Evolutionary conservation across 2,888 invertebrate genomes (phyloP).

Genomic region (Melanchra persicariae): DNA sequence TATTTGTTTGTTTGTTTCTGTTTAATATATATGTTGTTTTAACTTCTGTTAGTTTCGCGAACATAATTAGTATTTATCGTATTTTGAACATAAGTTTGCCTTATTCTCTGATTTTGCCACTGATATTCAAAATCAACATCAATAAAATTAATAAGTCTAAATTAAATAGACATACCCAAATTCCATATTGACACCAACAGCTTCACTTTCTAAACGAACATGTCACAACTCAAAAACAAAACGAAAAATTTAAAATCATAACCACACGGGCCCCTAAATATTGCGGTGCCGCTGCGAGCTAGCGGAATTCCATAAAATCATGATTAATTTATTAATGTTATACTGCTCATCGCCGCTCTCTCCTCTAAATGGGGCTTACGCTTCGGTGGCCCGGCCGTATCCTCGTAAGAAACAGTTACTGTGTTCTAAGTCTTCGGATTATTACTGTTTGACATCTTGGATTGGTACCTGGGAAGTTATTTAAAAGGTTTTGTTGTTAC

Average conservation of each 20-base stretch:
- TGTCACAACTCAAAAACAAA: background rate
- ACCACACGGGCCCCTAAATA: constrained; percentile 71
- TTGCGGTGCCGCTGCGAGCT: constrained; percentile 72
- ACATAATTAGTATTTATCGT: no score
- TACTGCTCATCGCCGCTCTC: constrained; percentile 85
- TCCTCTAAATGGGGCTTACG: constrained; percentile 86
- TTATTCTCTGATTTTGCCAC: background rate
- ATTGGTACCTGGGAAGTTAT: background rate
- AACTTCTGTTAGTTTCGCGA: no score
- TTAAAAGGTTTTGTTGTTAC: background rate
- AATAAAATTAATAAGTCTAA: background rate
- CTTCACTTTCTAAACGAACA: constrained; percentile 25
- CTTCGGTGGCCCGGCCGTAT: constrained; percentile 80
- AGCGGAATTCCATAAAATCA: constrained; percentile 89
- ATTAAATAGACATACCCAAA: background rate
- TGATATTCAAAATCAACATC: background rate
- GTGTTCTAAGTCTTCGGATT: constrained; percentile 32
- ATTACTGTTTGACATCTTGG: constrained; percentile 19
- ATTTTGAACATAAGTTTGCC: no score
- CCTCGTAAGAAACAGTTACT: constrained; percentile 70
- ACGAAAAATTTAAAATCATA: constrained; percentile 8
- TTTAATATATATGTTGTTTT: no score
- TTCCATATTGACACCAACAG: background rate
- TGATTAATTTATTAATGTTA: constrained; percentile 90
- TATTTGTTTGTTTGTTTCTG: no score